A percentile compares a stretch with the other conserved stretches of the same genome.
Conservation (phyloP, 1,140 invertebrate species). For the Trypoxylus dichotomus region DNA sequence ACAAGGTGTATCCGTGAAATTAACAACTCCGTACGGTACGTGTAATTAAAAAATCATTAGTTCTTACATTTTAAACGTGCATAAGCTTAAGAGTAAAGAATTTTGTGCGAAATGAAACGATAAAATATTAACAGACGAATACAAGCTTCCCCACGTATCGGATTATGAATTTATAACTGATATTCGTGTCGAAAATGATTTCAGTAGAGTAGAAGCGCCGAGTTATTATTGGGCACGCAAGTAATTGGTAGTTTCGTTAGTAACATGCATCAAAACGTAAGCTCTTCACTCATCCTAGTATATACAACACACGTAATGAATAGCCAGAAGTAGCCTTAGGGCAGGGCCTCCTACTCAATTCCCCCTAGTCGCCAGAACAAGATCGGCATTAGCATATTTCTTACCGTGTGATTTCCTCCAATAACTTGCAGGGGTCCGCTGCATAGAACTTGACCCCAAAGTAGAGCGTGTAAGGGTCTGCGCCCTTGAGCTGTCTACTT, state of each 20-base stretch:
- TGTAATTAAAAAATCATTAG: background rate
- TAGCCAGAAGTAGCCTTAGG: constrained; percentile 29
- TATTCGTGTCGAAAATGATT: constrained; percentile 15
- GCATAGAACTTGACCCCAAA: constrained; percentile 99
- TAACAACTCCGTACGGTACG: too few species aligned
- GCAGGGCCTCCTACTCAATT: constrained; percentile 29
- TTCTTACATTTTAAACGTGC: background rate
- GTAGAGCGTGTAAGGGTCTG: constrained; percentile 86
- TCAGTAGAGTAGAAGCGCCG: constrained; percentile 5
- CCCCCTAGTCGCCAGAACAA: constrained; percentile 30
- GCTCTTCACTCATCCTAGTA: constrained; percentile 5
- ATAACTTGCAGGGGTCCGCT: constrained; percentile 92
- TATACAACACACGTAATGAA: constrained; percentile 31
- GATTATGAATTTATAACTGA: constrained; percentile 22
- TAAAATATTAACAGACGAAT: background rate
- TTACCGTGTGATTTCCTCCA: constrained; percentile 93
- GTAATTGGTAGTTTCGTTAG: constrained; percentile 35
- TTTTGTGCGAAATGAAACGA: background rate
- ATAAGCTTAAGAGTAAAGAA: background rate
- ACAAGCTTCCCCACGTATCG: background rate
- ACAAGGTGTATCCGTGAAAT: too few species aligned
- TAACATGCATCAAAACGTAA: constrained; percentile 29
- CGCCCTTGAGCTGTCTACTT: constrained; percentile 73
- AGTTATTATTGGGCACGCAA: background rate
- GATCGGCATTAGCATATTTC: constrained; percentile 35